These are phyloP conservation scores for Drosophila mayri DNA, from an alignment of 1,140 invertebrate species.

Conservation along the genomic window DNA sequence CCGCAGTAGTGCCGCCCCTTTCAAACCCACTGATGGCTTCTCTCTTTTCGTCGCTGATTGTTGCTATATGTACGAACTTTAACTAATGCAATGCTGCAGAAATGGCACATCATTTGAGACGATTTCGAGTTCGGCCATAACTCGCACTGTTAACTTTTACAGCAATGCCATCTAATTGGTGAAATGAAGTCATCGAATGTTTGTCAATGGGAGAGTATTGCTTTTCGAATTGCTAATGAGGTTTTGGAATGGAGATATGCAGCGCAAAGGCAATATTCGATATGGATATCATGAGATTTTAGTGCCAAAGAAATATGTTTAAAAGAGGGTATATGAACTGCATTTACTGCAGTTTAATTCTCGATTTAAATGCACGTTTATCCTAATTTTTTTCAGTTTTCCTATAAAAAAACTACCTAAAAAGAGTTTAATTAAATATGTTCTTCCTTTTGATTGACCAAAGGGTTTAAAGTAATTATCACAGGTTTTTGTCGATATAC, in stretches of 20 bases:
- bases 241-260: slow-evolving; percentile 6
- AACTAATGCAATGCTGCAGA: slow-evolving; percentile 62
- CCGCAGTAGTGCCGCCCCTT: slow-evolving; percentile 60
- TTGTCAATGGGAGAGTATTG: slow-evolving; percentile 46
- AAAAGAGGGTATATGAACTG: background rate
- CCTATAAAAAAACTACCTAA: background rate
- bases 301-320: background rate
- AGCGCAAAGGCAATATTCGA: background rate
- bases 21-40: background rate
- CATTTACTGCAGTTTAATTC: background rate
- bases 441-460: background rate
- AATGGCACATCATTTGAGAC: slow-evolving; percentile 67
- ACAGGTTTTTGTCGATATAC: background rate
- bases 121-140: slow-evolving; percentile 32
- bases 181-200: slow-evolving; percentile 65
- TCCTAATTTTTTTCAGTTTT: too few relatives aligned
- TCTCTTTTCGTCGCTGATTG: slow-evolving; percentile 47
- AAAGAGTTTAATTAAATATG: slow-evolving; percentile 5
- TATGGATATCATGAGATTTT: background rate
- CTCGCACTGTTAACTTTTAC: slow-evolving; percentile 66
- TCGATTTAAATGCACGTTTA: background rate
- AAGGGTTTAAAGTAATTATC: slow-evolving; percentile 9
- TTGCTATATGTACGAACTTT: slow-evolving; percentile 44
- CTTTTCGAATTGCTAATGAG: slow-evolving; percentile 41
- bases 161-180: slow-evolving; percentile 74